Conservation (phyloP, 2,113 vertebrate species). For the Megaceryle maxima region DNA sequence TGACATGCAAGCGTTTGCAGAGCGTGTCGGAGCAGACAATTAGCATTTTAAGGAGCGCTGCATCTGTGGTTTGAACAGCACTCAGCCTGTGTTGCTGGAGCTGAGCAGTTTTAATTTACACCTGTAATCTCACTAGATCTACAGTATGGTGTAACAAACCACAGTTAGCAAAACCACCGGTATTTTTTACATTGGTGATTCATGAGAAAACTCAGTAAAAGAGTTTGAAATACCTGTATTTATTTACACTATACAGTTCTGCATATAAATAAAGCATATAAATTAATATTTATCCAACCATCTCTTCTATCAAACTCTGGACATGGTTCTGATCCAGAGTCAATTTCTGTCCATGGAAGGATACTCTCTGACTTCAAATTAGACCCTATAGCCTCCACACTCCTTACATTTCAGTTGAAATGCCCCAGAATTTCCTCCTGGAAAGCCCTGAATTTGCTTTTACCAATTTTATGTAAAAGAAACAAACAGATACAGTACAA, state of each 20-base stretch:
- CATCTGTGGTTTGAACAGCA: not conserved
- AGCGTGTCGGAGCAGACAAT: not conserved
- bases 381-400: not conserved
- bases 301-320: not conserved
- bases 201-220: not conserved
- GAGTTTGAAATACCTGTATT: not conserved
- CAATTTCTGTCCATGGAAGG: not conserved
- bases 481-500: not conserved
- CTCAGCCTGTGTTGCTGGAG: not conserved
- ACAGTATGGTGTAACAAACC: not conserved
- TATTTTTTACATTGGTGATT: not conserved
- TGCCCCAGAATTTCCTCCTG: not conserved
- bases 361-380: not conserved
- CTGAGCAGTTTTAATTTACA: not conserved
- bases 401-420: not conserved
- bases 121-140: not conserved
- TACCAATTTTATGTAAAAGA: not conserved
- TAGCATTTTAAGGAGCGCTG: not conserved
- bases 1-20: not conserved
- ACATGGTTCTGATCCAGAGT: not conserved
- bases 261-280: not conserved
- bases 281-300: not conserved
- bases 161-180: not conserved
- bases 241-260: not conserved
- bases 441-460: not conserved